These are phyloP conservation scores for Corythaixoides concolor DNA, from an alignment of 2,113 vertebrate genomes.

Conservation along the genomic window DNA sequence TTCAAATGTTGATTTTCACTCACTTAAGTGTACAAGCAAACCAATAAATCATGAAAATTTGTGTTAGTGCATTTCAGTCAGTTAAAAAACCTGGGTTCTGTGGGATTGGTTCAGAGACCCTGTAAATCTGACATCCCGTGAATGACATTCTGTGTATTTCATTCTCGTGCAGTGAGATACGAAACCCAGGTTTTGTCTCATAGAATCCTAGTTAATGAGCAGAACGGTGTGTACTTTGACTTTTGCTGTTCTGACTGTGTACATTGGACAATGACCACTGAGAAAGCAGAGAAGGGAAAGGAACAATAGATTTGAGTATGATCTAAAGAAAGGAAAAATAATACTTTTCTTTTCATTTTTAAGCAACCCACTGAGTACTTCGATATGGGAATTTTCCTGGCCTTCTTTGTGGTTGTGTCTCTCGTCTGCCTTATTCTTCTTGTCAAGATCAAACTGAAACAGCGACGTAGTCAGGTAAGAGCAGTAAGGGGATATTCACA, in stretches of 20 bases:
- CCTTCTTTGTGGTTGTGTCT: conserved; percentile 97
- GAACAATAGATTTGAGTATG: not conserved
- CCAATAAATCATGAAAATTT: not conserved
- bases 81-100: not conserved
- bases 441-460: conserved; percentile 98
- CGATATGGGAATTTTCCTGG: conserved; percentile 99
- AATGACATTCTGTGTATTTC: not conserved
- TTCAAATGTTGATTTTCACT: not conserved
- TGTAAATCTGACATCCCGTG: conserved; percentile 3
- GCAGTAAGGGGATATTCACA: not conserved
- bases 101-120: conserved; percentile 1
- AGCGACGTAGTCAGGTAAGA: conserved; percentile 93
- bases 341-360: conserved; percentile 24
- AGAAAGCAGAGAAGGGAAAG: not conserved
- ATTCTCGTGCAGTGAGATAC: not conserved
- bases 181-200: not conserved
- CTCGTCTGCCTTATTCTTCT: conserved; percentile 97
- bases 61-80: conserved; percentile 6
- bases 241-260: not conserved
- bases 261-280: not conserved
- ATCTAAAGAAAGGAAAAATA: not conserved
- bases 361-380: conserved; percentile 98
- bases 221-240: not conserved
- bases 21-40: not conserved
- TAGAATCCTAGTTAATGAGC: not conserved